Percentiles rank a stretch among this genome's conserved stretches.
phyloP scores from a whole-genome alignment of 2,113 vertebrate genomes.

The Myrmecophaga tridactyla region DNA sequence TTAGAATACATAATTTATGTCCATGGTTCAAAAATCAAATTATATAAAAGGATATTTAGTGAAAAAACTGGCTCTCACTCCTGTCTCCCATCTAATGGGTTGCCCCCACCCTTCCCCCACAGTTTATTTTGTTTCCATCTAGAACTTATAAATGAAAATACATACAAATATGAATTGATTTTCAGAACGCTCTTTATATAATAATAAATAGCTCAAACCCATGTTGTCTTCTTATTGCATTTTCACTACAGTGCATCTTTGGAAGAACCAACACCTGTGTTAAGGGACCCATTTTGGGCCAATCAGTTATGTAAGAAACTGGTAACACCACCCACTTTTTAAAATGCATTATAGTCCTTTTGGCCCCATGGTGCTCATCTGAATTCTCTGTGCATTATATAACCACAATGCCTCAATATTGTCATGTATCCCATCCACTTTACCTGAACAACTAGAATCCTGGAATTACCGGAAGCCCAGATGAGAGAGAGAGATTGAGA shows the following conservation, averaged over 20 bases:
- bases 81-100: background rate
- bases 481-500: background rate
- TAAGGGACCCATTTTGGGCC: slow-evolving; percentile 5
- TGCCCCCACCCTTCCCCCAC: background rate
- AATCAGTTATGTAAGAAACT: background rate
- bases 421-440: background rate
- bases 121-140: slow-evolving; percentile 1
- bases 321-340: background rate
- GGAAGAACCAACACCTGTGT: slow-evolving; percentile 2
- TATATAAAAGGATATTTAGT: background rate
- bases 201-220: slow-evolving; percentile 17
- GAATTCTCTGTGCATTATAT: background rate
- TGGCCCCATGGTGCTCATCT: background rate
- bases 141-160: slow-evolving; percentile 47
- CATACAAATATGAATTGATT: background rate
- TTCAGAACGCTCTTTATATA: background rate
- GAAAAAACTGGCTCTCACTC: background rate
- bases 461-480: background rate
- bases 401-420: background rate
- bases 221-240: background rate
- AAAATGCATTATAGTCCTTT: background rate
- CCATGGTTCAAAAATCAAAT: slow-evolving; percentile 20
- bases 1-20: slow-evolving; percentile 32
- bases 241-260: background rate
- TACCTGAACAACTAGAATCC: background rate